Percentiles rank a stretch among this genome's conserved stretches.
Evolutionary conservation across 2,888 invertebrate genomes (phyloP).

Genomic region (Tricholauxania praeusta): DNA sequence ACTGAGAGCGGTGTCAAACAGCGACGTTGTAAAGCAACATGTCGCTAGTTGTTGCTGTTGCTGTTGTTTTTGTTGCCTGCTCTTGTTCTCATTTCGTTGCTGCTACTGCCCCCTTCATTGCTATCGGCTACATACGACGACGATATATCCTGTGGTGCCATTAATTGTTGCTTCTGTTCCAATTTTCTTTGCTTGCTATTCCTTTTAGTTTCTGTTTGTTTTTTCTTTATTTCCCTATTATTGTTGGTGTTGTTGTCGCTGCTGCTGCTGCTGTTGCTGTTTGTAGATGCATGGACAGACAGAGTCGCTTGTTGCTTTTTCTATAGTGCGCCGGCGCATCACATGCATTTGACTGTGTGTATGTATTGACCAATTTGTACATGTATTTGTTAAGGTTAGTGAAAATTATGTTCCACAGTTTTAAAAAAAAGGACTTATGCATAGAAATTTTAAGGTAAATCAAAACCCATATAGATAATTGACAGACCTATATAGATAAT

Average conservation of each 20-base stretch:
- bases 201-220: not conserved
- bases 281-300: not conserved
- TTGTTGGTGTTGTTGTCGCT: slow-evolving; percentile 1
- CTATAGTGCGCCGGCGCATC: slow-evolving; percentile 31
- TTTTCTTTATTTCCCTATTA: not conserved
- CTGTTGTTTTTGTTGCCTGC: slow-evolving; percentile 18
- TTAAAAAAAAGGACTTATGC: not conserved
- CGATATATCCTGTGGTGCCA: slow-evolving; percentile 32
- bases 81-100: slow-evolving; percentile 34
- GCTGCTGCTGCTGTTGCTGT: not conserved
- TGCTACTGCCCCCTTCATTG: slow-evolving; percentile 25
- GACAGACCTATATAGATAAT: no score
- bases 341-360: not conserved
- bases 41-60: slow-evolving; percentile 24
- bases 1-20: slow-evolving; percentile 11
- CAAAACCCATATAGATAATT: no score
- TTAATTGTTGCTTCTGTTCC: slow-evolving; percentile 42
- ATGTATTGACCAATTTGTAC: slow-evolving; percentile 28
- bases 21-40: slow-evolving; percentile 28
- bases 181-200: slow-evolving; percentile 21
- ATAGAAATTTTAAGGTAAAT: slow-evolving; percentile 12
- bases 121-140: not conserved
- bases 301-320: slow-evolving; percentile 38
- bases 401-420: slow-evolving; percentile 29
- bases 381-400: slow-evolving; percentile 22